These are phyloP conservation scores for Anabas testudineus DNA, from an alignment of 2,797 vertebrate genomes.

Conservation along the genomic window DNA sequence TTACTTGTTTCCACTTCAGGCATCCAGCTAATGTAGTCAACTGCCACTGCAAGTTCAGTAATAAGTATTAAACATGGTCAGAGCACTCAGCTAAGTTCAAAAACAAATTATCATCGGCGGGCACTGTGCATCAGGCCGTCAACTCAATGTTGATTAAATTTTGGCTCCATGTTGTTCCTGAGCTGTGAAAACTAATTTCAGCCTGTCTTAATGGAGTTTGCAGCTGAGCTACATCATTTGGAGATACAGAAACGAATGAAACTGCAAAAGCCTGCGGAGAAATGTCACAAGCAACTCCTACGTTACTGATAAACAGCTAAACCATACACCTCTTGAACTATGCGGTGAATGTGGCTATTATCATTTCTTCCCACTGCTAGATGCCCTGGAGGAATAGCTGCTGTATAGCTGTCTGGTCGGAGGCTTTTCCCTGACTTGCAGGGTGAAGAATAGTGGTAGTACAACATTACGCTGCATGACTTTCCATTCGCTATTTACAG, in stretches of 20 bases:
- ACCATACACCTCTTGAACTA: constrained; percentile 58
- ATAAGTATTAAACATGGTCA: constrained; percentile 43
- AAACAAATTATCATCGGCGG: constrained; percentile 61
- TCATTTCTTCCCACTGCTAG: constrained; percentile 42
- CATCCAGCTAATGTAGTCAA: constrained; percentile 11
- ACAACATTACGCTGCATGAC: constrained; percentile 9
- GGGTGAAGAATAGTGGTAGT: constrained; percentile 22
- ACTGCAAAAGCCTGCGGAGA: constrained; percentile 67
- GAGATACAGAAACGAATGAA: constrained; percentile 71
- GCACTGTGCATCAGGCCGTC: constrained; percentile 51
- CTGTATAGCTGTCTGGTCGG: constrained; percentile 62
- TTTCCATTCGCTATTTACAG: constrained; percentile 18
- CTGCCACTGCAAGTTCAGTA: constrained; percentile 38
- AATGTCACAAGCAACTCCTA: constrained; percentile 68
- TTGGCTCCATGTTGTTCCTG: constrained; percentile 61
- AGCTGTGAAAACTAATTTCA: constrained; percentile 74
- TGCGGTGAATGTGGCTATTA: constrained; percentile 54
- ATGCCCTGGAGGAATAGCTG: constrained; percentile 43
- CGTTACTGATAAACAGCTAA: constrained; percentile 66
- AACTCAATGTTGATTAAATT: constrained; percentile 72
- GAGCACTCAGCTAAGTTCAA: constrained; percentile 50
- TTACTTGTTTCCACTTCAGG: constrained; percentile 9
- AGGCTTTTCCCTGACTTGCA: constrained; percentile 44
- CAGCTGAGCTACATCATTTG: constrained; percentile 71
- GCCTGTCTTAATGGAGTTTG: constrained; percentile 72